Base-by-base conservation (phyloP, 2,797 vertebrate species). In the Anabacerthia variegaticeps region DNA sequence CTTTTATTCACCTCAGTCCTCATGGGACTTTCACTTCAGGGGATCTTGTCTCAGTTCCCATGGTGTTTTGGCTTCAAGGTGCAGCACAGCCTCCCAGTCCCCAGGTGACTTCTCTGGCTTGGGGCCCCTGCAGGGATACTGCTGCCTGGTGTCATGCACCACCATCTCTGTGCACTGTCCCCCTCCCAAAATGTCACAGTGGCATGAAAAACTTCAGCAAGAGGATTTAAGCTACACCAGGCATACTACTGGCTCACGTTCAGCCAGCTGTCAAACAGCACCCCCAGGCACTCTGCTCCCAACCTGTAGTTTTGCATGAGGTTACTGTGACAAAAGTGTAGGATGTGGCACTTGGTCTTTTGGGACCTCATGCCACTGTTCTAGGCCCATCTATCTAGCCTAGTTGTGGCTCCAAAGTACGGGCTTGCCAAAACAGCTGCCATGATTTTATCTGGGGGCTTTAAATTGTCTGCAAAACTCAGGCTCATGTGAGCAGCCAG, bases 291-390 rank as follows among this genome's bases (percentile, higher is more conserved):
- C 36, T 55, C 39, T 62, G 6, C 3, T 20, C 19, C 7, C 11
- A 51, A 11, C 0, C 32, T 26, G 32, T 5, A 63, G 22, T 1
- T 0, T 11, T 28, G 17, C 17, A 10, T 30, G 51, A 43, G 4
- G 17, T 26, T 56, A 21, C 6, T 43, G 27, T 44, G 49, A 43
- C 4, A n/a, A 44, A 51, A 56, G 20, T 0, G 1, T 52, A 71
- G 51, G 17, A 44, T 4, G 24, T 1, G 5, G 12, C 10, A 19
- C 17, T 26, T 15, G 20, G 6, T n/a, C n/a, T 22, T 37, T 15
- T 26, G 27, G 27, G 76, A 71, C 28, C 37, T 83, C 56, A 51
- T 30, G 12, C 4, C 15, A 10, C 6, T n/a, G 27, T 1, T 76
- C 37, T 39, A 30, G 37, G 37, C 4, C 23, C 37, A 39, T 13